Base-by-base conservation (phyloP, 92 coral and sea anemone genomes). In the Phenganax marumi region DNA sequence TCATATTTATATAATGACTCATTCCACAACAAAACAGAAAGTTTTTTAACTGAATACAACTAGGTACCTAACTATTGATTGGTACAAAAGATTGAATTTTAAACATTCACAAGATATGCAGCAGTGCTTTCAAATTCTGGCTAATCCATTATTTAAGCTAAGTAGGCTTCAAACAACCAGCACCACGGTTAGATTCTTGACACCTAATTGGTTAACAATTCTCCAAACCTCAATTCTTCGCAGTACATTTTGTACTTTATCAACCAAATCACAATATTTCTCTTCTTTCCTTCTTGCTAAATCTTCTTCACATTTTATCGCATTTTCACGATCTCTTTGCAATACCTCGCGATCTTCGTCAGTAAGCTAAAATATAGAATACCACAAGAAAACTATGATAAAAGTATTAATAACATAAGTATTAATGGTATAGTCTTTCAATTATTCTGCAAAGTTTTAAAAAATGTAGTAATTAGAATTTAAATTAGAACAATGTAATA, bases 271-370 rank as follows among this genome's bases (percentile, higher is more conserved):
- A 52, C 93, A 90, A 80, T 96, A 91, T 81, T 83, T 91, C 64
- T 96, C 91, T 79, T 92, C 66, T 79, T 91, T 89, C 68, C 86
- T 88, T 52, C 88, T 93, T 86, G 88, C 87, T 58, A 89, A 70
- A 68, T 81, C 80, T 80, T 89, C 89, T 58, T 95, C 98, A 61
- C 90, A 82, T 64, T 89, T 89, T 21, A 95, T 93, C 63, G 98
- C 97, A 24, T 84, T 89, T 54, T 90, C 86, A 70, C 97, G 84
- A 83, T 86, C 87, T 14, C 85, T 87, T 68, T 88, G 91, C 93
- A 95, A 89, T 81, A 85, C 80, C 57, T 68, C 77, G 68, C 84
- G 88, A 33, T 95, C 93, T 61, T 90, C 86, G 10, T 85, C 89
- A 50, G 94, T 90, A 16, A 95, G 90, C 98, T 95, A 63, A 39